Evolutionary conservation across 2,113 vertebrate species (phyloP).

Genomic region (Dryoscopus gambensis): DNA sequence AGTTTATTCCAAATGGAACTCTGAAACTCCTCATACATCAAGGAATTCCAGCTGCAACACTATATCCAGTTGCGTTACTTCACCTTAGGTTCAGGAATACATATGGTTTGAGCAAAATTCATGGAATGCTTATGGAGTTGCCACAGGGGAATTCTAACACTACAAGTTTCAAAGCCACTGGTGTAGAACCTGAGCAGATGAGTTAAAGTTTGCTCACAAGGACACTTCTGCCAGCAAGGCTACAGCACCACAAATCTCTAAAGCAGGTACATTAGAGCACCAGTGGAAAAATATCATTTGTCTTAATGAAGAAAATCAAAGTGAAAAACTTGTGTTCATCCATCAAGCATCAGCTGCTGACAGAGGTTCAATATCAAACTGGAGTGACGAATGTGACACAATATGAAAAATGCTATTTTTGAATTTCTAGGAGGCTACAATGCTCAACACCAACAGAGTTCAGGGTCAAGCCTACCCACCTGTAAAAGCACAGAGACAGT

Average conservation of each 20-base stretch:
- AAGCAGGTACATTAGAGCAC: neutral
- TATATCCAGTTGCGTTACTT: neutral
- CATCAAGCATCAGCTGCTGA: neutral
- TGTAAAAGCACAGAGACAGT: neutral
- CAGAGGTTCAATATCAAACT: neutral
- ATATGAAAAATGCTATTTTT: neutral
- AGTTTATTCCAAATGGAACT: neutral
- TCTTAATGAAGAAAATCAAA: neutral
- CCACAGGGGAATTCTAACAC: neutral
- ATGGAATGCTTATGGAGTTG: neutral
- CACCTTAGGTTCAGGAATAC: neutral
- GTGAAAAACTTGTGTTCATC: neutral
- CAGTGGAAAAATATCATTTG: neutral
- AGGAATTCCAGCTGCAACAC: neutral
- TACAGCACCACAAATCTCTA: neutral
- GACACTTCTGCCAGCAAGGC: neutral
- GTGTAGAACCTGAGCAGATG: neutral
- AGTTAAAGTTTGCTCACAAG: neutral
- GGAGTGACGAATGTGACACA: neutral
- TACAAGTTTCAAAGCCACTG: neutral
- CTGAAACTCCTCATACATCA: neutral
- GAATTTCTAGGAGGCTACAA: neutral
- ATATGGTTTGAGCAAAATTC: neutral
- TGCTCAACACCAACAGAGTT: neutral
- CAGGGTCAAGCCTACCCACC: neutral